Conservation (phyloP, 2,113 vertebrate genomes). For the Sisor rabdophorus region DNA sequence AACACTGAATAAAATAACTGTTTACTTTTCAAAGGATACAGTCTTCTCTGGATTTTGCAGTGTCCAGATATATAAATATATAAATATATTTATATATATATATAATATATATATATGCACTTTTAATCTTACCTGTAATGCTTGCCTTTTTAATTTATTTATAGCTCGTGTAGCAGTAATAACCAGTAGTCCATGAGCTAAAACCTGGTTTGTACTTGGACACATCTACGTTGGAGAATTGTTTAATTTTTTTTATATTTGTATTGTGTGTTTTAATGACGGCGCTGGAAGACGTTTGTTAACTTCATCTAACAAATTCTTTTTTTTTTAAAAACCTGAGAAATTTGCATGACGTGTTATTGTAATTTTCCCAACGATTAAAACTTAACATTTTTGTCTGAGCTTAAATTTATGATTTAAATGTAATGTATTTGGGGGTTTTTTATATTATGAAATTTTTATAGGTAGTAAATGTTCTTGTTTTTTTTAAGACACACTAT, state of each 20-base stretch:
- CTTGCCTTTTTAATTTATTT: conserved; percentile 98
- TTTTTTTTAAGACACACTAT: conserved; percentile 9
- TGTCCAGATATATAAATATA: conserved; percentile 50
- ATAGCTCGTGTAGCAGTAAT: conserved; percentile 91
- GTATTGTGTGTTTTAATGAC: conserved; percentile 72
- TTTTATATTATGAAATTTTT: conserved; percentile 14
- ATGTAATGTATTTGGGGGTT: not conserved
- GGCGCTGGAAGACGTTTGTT: conserved; percentile 66
- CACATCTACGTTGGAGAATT: conserved; percentile 69
- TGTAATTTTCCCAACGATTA: conserved; percentile 58
- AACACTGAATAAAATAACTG: conserved; percentile 93
- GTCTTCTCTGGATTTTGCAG: conserved; percentile 99
- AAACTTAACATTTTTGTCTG: conserved; percentile 68
- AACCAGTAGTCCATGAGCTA: conserved; percentile 98
- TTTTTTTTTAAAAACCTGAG: conserved; percentile 65
- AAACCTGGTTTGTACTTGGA: conserved; percentile 89
- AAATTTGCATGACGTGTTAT: conserved; percentile 72
- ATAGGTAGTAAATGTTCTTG: conserved; percentile 42
- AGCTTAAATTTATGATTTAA: conserved; percentile 55
- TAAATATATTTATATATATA: too few relatives aligned
- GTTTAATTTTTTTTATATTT: conserved; percentile 68
- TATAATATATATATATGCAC: conserved; percentile 78
- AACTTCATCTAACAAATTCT: conserved; percentile 71
- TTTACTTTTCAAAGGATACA: conserved; percentile 98
- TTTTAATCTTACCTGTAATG: conserved; percentile 93